Percentiles rank a stretch among this genome's conserved stretches.
Evolutionary conservation across 2,113 vertebrate species (phyloP).

Genomic region (Halcyon senegalensis): DNA sequence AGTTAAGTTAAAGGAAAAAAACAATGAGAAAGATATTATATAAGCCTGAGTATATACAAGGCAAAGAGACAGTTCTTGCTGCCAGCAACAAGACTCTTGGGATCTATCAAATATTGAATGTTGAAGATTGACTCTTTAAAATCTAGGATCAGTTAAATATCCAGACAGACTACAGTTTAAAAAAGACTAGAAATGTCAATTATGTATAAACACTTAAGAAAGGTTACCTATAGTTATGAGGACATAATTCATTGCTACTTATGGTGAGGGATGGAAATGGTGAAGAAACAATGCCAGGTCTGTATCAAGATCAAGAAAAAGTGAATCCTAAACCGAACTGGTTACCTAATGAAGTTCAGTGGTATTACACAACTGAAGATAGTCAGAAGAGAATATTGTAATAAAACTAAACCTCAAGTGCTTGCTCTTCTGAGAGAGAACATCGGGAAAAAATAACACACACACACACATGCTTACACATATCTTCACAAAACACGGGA

Average conservation of each 20-base stretch:
- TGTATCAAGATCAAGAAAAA: background rate
- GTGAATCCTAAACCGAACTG: background rate
- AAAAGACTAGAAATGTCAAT: conserved; percentile 17
- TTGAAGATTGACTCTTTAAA: conserved; percentile 47
- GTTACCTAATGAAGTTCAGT: background rate
- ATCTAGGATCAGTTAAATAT: conserved; percentile 34
- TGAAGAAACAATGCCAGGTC: background rate
- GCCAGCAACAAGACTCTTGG: background rate
- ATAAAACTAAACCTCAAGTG: background rate
- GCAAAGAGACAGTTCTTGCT: background rate
- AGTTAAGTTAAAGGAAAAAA: conserved; percentile 41
- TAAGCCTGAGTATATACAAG: conserved; percentile 21
- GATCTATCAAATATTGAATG: conserved; percentile 11
- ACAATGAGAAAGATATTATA: conserved; percentile 20
- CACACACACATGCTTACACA: too few species aligned
- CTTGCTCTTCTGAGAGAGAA: background rate
- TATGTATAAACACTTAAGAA: conserved; percentile 15
- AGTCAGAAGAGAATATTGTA: background rate
- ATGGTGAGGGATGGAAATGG: background rate
- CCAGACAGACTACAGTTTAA: background rate
- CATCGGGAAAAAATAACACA: background rate
- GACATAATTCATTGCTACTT: background rate
- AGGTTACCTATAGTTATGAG: conserved; percentile 10
- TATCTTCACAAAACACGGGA: background rate
- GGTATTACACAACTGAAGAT: background rate